Evolutionary conservation across 1,140 invertebrate species (phyloP).

Genomic region (Drosophila murphyi): DNA sequence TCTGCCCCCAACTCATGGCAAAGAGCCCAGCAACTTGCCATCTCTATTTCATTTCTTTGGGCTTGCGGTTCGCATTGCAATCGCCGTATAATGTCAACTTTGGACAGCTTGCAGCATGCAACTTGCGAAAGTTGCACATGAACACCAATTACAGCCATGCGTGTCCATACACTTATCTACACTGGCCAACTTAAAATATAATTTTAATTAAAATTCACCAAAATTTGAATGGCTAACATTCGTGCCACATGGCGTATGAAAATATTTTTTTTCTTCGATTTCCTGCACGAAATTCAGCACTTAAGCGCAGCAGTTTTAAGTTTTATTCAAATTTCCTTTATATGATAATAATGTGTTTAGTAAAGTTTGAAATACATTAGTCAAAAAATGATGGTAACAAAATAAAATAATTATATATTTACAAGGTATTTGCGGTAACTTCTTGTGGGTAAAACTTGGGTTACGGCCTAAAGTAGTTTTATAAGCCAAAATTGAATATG

Average conservation of each 20-base stretch:
- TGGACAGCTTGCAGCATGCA: slow-evolving; percentile 27
- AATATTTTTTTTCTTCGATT: slow-evolving; percentile 13
- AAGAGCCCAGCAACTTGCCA: slow-evolving; percentile 1
- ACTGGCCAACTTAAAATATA: slow-evolving; percentile 49
- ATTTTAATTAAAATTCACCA: slow-evolving; percentile 61
- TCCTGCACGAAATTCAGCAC: not conserved
- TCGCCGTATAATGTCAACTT: slow-evolving; percentile 62
- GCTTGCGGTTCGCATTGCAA: slow-evolving; percentile 1
- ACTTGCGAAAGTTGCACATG: slow-evolving; percentile 15
- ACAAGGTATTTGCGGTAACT: too few species aligned
- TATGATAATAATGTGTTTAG: not conserved
- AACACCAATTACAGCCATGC: slow-evolving; percentile 68
- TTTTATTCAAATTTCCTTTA: not conserved
- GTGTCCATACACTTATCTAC: slow-evolving; percentile 46
- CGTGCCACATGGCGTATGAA: slow-evolving; percentile 61
- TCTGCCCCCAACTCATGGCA: not conserved
- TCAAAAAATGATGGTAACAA: too few species aligned
- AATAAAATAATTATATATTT: too few species aligned
- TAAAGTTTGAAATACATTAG: not conserved
- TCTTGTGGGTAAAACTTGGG: too few species aligned
- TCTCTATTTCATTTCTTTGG: slow-evolving; percentile 17
- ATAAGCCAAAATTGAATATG: slow-evolving; percentile 15
- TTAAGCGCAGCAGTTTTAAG: slow-evolving; percentile 6
- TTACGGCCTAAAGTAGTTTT: not conserved
- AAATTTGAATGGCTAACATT: slow-evolving; percentile 48